Conservation (phyloP, 1,140 invertebrate genomes). For the Phortica variegata region DNA sequence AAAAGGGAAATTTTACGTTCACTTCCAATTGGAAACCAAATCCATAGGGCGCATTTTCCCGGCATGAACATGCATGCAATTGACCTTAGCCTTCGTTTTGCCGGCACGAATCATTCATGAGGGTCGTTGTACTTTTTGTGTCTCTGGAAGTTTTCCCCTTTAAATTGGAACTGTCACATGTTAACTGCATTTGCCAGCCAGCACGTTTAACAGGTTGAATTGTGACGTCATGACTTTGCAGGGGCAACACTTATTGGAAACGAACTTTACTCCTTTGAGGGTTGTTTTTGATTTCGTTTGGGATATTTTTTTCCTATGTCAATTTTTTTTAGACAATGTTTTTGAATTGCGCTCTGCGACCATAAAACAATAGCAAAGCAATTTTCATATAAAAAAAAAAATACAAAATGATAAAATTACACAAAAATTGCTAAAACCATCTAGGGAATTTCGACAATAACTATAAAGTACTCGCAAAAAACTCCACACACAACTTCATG, state of each 20-base stretch:
- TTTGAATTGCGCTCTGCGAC: slow-evolving; percentile 25
- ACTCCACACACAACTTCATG: no score
- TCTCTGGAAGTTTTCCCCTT: slow-evolving; percentile 23
- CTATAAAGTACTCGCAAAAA: no score
- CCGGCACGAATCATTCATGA: no score
- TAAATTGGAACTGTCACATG: slow-evolving; percentile 4
- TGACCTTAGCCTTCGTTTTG: slow-evolving; percentile 46
- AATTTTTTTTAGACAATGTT: slow-evolving; percentile 18
- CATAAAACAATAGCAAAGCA: slow-evolving; percentile 44
- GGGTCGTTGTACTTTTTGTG: no score
- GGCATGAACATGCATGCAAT: slow-evolving; percentile 23
- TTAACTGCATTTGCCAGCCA: slow-evolving; percentile 4
- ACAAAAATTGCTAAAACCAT: slow-evolving; percentile 44
- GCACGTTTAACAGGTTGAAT: slow-evolving; percentile 37
- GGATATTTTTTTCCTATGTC: slow-evolving; percentile 3
- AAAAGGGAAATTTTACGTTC: slow-evolving; percentile 21
- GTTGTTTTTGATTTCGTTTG: neutral
- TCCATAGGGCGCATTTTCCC: neutral
- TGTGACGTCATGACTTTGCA: slow-evolving; percentile 29
- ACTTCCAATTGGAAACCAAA: slow-evolving; percentile 33
- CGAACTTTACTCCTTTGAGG: neutral
- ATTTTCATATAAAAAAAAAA: slow-evolving; percentile 35
- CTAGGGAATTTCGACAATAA: slow-evolving; percentile 50
- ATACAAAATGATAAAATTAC: slow-evolving; percentile 27
- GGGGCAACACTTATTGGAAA: slow-evolving; percentile 11